Percentiles rank a stretch among this genome's conserved stretches.
These are phyloP conservation scores for Megathymus violae DNA, from an alignment of 1,140 invertebrate species.

Conservation along the genomic window DNA sequence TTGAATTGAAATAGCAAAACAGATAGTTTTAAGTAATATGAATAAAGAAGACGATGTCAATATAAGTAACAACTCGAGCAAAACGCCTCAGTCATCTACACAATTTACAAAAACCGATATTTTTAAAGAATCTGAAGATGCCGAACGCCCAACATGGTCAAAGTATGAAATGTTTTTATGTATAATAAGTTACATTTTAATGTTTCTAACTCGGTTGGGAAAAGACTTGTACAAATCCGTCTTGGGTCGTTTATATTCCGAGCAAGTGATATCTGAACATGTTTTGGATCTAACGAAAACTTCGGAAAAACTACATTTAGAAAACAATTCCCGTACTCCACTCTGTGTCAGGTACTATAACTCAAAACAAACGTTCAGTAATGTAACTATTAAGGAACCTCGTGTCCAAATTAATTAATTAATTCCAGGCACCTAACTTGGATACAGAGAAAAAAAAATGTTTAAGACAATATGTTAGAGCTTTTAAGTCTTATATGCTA, in stretches of 20 bases:
- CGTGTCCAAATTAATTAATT: constrained; percentile 48
- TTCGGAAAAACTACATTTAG: constrained; percentile 47
- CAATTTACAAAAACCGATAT: constrained; percentile 25
- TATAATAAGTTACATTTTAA: constrained; percentile 60
- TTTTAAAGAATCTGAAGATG: constrained; percentile 47
- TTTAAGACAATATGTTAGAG: constrained; percentile 36
- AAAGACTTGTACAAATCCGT: constrained; percentile 59
- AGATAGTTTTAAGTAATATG: constrained; percentile 58
- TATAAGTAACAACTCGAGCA: constrained; percentile 48
- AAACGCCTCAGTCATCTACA: constrained; percentile 33
- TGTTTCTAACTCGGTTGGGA: constrained; percentile 60
- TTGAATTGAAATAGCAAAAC: constrained; percentile 19
- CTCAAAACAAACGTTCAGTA: constrained; percentile 33
- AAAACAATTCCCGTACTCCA: constrained; percentile 48
- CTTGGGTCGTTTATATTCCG: constrained; percentile 47
- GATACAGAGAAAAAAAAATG: constrained; percentile 15
- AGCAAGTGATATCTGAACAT: constrained; percentile 53
- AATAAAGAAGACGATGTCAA: constrained; percentile 51
- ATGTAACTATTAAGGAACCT: constrained; percentile 15
- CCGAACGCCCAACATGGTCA: constrained; percentile 43
- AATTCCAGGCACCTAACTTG: constrained; percentile 36
- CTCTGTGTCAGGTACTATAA: constrained; percentile 51
- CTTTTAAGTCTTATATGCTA: constrained; percentile 54
- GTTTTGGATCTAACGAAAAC: constrained; percentile 55
- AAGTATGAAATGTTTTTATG: constrained; percentile 69